Percentiles rank a stretch among this genome's conserved stretches.
These are phyloP conservation scores for Tachuris rubrigastra DNA, from an alignment of 2,113 vertebrate genomes.

Conservation along the genomic window DNA sequence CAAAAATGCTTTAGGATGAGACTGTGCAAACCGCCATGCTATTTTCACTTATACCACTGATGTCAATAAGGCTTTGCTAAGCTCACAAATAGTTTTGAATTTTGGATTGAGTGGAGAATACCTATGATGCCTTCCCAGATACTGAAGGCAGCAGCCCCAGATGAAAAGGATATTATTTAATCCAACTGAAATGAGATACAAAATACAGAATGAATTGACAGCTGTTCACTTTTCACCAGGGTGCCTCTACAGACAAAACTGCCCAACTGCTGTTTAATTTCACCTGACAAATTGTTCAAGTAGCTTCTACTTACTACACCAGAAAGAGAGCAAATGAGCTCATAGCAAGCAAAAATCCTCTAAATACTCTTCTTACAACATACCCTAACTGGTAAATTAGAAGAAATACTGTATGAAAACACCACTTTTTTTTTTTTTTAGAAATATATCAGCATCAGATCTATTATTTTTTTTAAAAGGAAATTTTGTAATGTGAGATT, in stretches of 20 bases:
- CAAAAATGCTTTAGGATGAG: neutral
- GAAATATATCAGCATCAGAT: rapidly evolving
- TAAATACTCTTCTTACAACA: neutral
- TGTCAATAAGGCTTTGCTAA: neutral
- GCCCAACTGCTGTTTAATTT: neutral
- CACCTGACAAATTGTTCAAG: neutral
- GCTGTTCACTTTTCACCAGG: neutral
- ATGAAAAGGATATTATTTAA: neutral
- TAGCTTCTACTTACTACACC: neutral
- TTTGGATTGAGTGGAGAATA: neutral
- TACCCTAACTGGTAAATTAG: neutral
- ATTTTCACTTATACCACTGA: neutral
- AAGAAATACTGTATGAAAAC: neutral
- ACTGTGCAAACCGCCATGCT: neutral
- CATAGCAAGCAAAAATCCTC: neutral
- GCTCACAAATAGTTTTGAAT: neutral
- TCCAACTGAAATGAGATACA: neutral
- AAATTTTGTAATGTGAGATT: neutral
- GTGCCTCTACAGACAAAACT: neutral
- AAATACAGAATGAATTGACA: neutral
- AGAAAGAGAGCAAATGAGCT: neutral
- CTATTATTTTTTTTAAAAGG: neutral
- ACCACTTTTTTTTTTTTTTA: neutral
- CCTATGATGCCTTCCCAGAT: neutral
- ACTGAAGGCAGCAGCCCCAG: neutral